Base-by-base conservation (phyloP, 1,140 invertebrate species). In the Sycobia sp. region DNA sequence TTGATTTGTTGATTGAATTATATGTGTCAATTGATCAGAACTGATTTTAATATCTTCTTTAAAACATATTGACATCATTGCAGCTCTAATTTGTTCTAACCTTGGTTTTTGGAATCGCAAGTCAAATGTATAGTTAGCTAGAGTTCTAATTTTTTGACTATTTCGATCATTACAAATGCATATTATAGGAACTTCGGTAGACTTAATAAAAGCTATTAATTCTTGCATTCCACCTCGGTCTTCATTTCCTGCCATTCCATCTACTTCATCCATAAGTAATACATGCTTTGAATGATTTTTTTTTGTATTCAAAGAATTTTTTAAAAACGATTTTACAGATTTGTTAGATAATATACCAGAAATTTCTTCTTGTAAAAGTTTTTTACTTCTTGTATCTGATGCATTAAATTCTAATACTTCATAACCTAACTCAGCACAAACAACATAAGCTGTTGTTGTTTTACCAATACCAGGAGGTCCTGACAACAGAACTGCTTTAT, bases 231-330 rank as follows among this genome's bases (percentile, higher is more conserved):
- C 98, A 46, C 97, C 97, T 69, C 98, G 86, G 81, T 99, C 98
- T 79, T 99, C 95, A 79, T 99, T 99, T 13, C 98, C 98, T 11
- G 96, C 94, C 97, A 99, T 99, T 13, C 98, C 98, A 78, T 99
- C 98, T 0, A 99, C 97, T 88, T 99, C 98, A 74, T 99, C 98
- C 98, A 99, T 99, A 13, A 99, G 85, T 0, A 99, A 76, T 23
- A 97, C 93, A 75, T 97, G 94, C 67, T 95, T 86, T 20, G 72
- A 67, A 29, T 69, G 61, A 32, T 56, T 74, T 77, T 43, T 56
- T 23, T 57, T 72, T 22, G 32, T 57, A 56, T 49, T 51, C 29
- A 53, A 27, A 27, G 66, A 76, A 86, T 70, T 86, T 81, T 76
- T 81, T 74, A 77, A 85, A 73, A 84, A 91, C 39, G 83, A 85